These are phyloP conservation scores for Python bivittatus DNA, from an alignment of 2,113 vertebrate genomes.

Conservation along the genomic window DNA sequence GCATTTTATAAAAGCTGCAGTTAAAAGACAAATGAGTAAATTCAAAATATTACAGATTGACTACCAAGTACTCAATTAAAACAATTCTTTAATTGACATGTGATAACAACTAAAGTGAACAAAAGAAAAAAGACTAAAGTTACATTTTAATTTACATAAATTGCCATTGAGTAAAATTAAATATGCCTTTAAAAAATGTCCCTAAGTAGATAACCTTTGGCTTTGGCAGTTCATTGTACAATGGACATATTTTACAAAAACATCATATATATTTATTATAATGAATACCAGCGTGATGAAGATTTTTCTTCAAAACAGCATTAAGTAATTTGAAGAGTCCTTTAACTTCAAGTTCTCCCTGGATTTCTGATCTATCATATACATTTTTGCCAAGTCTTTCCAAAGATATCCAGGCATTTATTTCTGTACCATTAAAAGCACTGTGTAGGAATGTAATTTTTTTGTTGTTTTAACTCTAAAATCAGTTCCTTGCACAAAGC, in stretches of 20 bases:
- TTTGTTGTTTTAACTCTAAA: neutral
- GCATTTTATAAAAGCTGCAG: neutral
- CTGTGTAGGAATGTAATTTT: neutral
- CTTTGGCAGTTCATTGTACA: neutral
- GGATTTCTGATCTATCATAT: neutral
- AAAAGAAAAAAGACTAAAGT: neutral
- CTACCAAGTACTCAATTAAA: neutral
- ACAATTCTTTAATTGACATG: neutral
- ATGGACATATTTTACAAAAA: neutral
- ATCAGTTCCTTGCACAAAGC: neutral
- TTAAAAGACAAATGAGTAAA: neutral
- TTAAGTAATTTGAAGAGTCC: neutral
- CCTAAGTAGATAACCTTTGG: neutral
- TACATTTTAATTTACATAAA: neutral
- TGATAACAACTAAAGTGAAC: neutral
- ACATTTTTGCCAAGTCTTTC: neutral
- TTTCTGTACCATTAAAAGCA: neutral
- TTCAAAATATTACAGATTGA: neutral
- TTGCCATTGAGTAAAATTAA: neutral
- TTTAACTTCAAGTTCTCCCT: neutral
- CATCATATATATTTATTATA: too few relatives aligned
- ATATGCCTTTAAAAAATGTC: neutral
- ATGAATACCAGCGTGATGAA: neutral
- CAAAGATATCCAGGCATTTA: neutral
- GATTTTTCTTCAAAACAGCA: neutral